Evolutionary conservation across 2,113 vertebrate genomes (phyloP).

Genomic region (Strix uralensis): DNA sequence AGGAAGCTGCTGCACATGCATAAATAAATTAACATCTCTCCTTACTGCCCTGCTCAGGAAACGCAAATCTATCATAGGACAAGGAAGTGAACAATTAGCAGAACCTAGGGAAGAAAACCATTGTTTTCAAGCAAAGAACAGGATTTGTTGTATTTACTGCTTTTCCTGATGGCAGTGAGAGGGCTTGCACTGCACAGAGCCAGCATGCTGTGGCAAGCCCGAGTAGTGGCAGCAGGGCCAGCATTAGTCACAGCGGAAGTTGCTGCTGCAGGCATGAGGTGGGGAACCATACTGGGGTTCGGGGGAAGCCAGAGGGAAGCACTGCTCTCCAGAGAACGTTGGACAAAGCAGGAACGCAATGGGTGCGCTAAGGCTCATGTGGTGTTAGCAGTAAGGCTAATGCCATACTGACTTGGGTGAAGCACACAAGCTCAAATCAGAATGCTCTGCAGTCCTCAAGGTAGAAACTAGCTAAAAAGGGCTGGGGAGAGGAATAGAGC

Average conservation of each 20-base stretch:
- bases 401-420: background rate
- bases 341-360: background rate
- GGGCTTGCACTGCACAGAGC: background rate
- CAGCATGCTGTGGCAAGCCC: background rate
- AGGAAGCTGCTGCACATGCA: conserved; percentile 61
- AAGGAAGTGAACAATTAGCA: background rate
- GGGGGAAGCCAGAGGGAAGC: background rate
- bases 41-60: background rate
- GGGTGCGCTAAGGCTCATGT: no score
- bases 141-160: background rate
- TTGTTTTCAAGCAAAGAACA: no score
- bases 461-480: background rate
- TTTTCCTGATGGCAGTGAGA: background rate
- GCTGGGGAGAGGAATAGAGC: background rate
- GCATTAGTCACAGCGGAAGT: accelerated
- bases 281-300: accelerated
- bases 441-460: background rate
- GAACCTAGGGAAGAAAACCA: background rate
- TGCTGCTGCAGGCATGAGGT: background rate
- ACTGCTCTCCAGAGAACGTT: background rate
- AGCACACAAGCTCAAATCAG: background rate
- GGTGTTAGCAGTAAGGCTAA: background rate
- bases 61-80: accelerated
- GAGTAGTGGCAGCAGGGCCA: background rate
- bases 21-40: background rate